phyloP scores from a whole-genome alignment of 2,113 vertebrate species.

The Oriolus oriolus region DNA sequence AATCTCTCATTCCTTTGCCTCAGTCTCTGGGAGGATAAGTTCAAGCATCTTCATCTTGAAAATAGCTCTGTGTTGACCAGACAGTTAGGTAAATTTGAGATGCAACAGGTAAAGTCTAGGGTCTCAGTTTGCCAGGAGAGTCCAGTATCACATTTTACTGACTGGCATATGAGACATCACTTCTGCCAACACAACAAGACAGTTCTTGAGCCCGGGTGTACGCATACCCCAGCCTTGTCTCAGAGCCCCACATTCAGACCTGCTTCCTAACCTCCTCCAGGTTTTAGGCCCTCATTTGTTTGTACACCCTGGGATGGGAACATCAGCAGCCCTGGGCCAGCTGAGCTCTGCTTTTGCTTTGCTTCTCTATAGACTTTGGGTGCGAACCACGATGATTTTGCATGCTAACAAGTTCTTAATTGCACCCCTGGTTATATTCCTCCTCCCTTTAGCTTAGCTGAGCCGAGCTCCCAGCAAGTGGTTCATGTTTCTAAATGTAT shows the following conservation, averaged over 20 bases:
- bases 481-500: neutral
- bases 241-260: neutral
- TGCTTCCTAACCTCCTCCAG: neutral
- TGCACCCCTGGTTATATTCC: neutral
- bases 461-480: neutral
- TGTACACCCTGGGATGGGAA: neutral
- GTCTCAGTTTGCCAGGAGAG: neutral
- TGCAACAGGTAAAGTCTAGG: neutral
- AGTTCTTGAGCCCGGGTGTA: neutral
- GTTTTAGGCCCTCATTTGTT: neutral
- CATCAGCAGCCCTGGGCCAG: neutral
- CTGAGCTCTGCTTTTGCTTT: neutral
- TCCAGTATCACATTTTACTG: neutral
- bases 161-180: neutral
- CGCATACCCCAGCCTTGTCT: neutral
- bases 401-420: neutral
- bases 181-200: neutral
- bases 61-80: neutral
- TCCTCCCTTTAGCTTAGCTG: neutral
- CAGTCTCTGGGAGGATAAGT: neutral
- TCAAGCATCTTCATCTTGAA: neutral
- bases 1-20: neutral
- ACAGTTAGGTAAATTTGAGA: neutral
- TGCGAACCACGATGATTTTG: neutral
- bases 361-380: neutral